Conservation (phyloP, 1,140 invertebrate species). For the Choristoneura fumiferana region DNA sequence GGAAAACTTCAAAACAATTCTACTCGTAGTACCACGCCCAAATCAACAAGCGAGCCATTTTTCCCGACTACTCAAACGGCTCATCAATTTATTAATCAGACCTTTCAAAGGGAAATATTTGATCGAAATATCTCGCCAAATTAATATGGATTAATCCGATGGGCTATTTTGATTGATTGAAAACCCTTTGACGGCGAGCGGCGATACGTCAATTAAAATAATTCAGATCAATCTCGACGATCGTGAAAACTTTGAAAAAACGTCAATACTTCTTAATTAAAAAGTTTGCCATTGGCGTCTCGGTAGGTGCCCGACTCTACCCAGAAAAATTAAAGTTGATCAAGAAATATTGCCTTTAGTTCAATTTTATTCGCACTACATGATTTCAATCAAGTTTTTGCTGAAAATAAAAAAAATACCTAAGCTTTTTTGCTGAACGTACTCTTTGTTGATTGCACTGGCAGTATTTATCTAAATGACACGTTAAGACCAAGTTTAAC, state of each 20-base stretch:
- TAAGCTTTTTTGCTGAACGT: too few species aligned
- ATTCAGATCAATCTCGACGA: constrained; percentile 31
- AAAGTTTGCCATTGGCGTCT: constrained; percentile 43
- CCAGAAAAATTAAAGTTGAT: too few species aligned
- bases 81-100: constrained; percentile 16
- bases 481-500: too few species aligned
- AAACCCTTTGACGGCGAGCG: background rate
- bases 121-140: background rate
- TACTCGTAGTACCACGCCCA: too few species aligned
- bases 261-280: constrained; percentile 56
- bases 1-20: too few species aligned
- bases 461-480: too few species aligned
- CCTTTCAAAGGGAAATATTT: background rate
- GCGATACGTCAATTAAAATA: constrained; percentile 21
- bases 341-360: too few species aligned
- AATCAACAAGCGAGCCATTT: too few species aligned
- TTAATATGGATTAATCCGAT: constrained; percentile 2
- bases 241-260: constrained; percentile 35
- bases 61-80: background rate
- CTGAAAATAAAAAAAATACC: too few species aligned
- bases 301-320: background rate
- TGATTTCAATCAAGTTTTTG: too few species aligned
- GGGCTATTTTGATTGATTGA: constrained; percentile 6
- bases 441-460: too few species aligned
- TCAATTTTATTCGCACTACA: too few species aligned